A percentile compares a stretch with the other conserved stretches of the same genome.
phyloP scores from a whole-genome alignment of 2,797 vertebrate species.

The Sebastes matsubarae region DNA sequence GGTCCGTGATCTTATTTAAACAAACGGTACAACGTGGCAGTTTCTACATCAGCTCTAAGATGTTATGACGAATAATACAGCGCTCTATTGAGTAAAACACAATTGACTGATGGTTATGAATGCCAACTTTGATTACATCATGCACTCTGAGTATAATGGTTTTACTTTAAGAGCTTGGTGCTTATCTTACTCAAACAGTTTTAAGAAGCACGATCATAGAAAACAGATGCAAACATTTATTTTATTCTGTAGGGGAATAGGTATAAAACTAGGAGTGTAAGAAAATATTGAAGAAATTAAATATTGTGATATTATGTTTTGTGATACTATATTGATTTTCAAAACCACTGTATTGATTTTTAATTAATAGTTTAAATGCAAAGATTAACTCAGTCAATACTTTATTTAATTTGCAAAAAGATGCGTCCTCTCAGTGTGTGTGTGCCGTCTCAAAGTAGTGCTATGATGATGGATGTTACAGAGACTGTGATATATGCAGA shows the following conservation, averaged over 20 bases:
- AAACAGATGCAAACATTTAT: neutral
- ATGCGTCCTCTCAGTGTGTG: too few species aligned
- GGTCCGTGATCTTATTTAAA: conserved; percentile 12
- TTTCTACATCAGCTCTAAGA: conserved; percentile 10
- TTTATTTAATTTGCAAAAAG: too few species aligned
- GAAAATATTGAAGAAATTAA: too few species aligned
- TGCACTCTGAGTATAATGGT: neutral
- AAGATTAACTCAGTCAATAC: too few species aligned
- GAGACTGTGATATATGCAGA: too few species aligned
- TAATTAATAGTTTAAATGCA: too few species aligned
- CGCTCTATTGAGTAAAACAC: neutral
- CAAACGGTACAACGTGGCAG: conserved; percentile 66
- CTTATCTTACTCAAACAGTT: neutral
- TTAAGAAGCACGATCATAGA: neutral
- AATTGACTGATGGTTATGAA: neutral
- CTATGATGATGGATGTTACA: too few species aligned
- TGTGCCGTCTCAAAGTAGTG: too few species aligned
- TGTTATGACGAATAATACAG: neutral
- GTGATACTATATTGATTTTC: too few species aligned
- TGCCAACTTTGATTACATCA: neutral
- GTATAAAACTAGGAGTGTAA: neutral
- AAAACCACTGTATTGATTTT: too few species aligned
- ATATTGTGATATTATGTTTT: too few species aligned
- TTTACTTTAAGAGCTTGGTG: neutral
- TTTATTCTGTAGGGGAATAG: neutral